Evolutionary conservation across 1,140 invertebrate genomes (phyloP).

Genomic region (Drosophila kohkoa): DNA sequence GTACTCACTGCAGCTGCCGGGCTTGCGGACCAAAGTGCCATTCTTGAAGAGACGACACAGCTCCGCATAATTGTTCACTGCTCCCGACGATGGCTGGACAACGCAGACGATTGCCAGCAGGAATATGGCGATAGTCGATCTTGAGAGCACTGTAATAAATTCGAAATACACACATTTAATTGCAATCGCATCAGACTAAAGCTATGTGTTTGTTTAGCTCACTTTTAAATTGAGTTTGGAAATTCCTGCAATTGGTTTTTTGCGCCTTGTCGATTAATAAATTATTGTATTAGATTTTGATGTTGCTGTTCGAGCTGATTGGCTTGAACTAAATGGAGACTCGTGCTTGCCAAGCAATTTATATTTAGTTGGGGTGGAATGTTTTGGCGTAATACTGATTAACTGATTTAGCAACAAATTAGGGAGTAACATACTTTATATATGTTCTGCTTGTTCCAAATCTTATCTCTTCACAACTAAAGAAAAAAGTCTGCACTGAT

Average conservation of each 20-base stretch:
- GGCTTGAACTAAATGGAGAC: slow-evolving; percentile 41
- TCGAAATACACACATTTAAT: neutral
- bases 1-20: slow-evolving; percentile 66
- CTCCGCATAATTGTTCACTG: slow-evolving; percentile 38
- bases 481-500: slow-evolving; percentile 16
- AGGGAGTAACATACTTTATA: neutral
- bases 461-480: slow-evolving; percentile 37
- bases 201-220: neutral
- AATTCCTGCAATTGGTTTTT: slow-evolving; percentile 22
- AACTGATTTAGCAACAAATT: slow-evolving; percentile 40
- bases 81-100: slow-evolving; percentile 1
- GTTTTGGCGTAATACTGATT: slow-evolving; percentile 30
- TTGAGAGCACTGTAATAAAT: slow-evolving; percentile 19
- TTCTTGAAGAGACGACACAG: slow-evolving; percentile 69
- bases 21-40: slow-evolving; percentile 60
- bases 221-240: slow-evolving; percentile 30
- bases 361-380: slow-evolving; percentile 42
- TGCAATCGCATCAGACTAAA: neutral
- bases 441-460: slow-evolving; percentile 35
- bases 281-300: slow-evolving; percentile 7
- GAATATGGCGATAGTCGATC: slow-evolving; percentile 15
- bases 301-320: slow-evolving; percentile 25
- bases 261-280: slow-evolving; percentile 5
- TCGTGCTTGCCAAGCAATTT: slow-evolving; percentile 30
- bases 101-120: slow-evolving; percentile 26